Percentiles rank a stretch among this genome's conserved stretches.
These are phyloP conservation scores for Microplitis deprimator DNA, from an alignment of 2,888 invertebrate genomes.

Conservation along the genomic window DNA sequence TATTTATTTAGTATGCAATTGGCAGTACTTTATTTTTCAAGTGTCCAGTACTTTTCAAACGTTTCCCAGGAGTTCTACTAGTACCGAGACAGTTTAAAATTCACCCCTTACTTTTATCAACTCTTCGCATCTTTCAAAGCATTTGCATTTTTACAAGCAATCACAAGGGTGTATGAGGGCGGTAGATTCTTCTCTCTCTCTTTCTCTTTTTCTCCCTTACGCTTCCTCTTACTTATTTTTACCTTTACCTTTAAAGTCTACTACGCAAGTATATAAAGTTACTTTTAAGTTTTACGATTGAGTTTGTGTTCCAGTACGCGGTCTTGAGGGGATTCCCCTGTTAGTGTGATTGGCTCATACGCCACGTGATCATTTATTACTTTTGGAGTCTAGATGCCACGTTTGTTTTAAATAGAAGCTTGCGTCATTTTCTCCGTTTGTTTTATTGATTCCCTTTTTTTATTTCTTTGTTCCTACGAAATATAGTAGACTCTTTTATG, in stretches of 20 bases:
- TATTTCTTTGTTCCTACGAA: too few relatives aligned
- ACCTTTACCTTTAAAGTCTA: background rate
- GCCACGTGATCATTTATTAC: conserved; percentile 3
- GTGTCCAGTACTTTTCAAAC: conserved; percentile 15
- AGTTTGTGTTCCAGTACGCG: background rate
- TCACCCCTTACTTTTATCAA: conserved; percentile 24
- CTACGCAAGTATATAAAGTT: background rate
- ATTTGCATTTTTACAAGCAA: conserved; percentile 24
- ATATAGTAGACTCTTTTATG: background rate
- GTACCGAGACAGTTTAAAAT: conserved; percentile 15
- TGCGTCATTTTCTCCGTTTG: background rate
- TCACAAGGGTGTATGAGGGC: background rate
- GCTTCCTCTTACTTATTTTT: background rate
- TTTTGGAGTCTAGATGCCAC: background rate
- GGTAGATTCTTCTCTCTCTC: background rate
- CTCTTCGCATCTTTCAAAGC: conserved; percentile 14
- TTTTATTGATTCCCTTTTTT: background rate
- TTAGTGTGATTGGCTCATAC: background rate
- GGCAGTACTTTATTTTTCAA: background rate
- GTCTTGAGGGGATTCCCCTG: conserved; percentile 6
- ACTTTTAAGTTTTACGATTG: conserved; percentile 10
- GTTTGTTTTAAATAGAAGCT: background rate
- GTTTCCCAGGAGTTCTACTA: conserved; percentile 1
- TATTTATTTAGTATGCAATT: conserved; percentile 10
- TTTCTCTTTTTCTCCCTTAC: background rate